phyloP scores from a whole-genome alignment of 2,888 invertebrate species.

The Agrotis clavis region DNA sequence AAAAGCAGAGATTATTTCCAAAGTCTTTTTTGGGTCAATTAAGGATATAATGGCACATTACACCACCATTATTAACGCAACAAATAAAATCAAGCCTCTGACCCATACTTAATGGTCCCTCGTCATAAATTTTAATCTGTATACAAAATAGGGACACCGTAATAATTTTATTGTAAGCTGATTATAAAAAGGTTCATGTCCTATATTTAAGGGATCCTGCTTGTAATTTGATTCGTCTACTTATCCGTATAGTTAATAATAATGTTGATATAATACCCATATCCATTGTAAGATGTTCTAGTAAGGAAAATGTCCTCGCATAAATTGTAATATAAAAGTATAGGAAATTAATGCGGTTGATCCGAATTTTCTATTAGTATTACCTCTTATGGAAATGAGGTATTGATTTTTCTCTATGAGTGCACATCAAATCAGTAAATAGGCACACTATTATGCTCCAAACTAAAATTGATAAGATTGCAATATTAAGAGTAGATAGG shows the following conservation, averaged over 20 bases:
- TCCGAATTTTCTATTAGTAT: too few relatives aligned
- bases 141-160: constrained; percentile 64
- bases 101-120: constrained; percentile 44
- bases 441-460: too few relatives aligned
- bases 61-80: constrained; percentile 36
- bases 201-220: constrained; percentile 22
- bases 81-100: constrained; percentile 32
- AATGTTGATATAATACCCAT: constrained; percentile 21
- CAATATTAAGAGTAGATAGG: too few relatives aligned
- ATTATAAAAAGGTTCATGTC: constrained; percentile 70
- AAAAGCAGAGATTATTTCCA: background rate
- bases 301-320: background rate
- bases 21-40: background rate
- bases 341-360: background rate
- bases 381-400: too few relatives aligned
- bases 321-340: background rate
- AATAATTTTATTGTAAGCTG: constrained; percentile 72
- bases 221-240: constrained; percentile 6
- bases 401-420: too few relatives aligned
- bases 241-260: constrained; percentile 3
- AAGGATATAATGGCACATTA: constrained; percentile 6
- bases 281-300: background rate
- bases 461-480: too few relatives aligned
- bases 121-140: constrained; percentile 59
- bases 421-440: too few relatives aligned